Evolutionary conservation across 2,113 vertebrate species (phyloP).

Genomic region (Misgurnus mizolepis): DNA sequence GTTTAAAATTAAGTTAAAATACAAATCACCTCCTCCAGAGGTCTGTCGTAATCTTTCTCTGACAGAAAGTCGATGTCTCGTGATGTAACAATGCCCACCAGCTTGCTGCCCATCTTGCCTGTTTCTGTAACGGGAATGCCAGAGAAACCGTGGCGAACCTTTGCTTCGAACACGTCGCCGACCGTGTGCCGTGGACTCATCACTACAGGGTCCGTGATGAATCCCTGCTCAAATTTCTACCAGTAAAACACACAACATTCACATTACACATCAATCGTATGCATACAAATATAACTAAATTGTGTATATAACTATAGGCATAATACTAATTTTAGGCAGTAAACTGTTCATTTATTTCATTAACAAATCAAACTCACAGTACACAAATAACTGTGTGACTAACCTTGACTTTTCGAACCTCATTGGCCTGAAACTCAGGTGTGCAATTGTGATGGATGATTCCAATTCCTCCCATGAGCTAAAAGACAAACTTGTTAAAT

Average conservation of each 20-base stretch:
- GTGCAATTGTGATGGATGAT: slow-evolving; percentile 96
- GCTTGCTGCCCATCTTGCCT: slow-evolving; percentile 88
- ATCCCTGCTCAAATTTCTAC: slow-evolving; percentile 92
- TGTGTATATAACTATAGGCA: slow-evolving; percentile 81
- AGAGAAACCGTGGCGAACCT: slow-evolving; percentile 88
- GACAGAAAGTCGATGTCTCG: slow-evolving; percentile 91
- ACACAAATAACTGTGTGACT: background rate
- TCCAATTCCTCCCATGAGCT: slow-evolving; percentile 94
- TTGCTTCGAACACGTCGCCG: slow-evolving; percentile 89
- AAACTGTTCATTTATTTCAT: background rate
- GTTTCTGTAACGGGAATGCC: slow-evolving; percentile 90
- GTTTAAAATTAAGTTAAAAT: no score
- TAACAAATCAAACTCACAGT: background rate
- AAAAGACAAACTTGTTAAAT: slow-evolving; percentile 37
- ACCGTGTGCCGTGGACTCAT: slow-evolving; percentile 89
- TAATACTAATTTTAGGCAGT: slow-evolving; percentile 83
- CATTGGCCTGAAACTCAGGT: slow-evolving; percentile 92
- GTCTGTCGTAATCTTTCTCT: slow-evolving; percentile 80
- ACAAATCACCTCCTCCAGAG: slow-evolving; percentile 74
- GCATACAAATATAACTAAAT: no score
- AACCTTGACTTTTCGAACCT: slow-evolving; percentile 92
- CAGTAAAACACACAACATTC: slow-evolving; percentile 49
- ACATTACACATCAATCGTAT: slow-evolving; percentile 50
- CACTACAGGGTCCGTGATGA: slow-evolving; percentile 80
- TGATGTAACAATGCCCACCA: slow-evolving; percentile 91